phyloP scores from a whole-genome alignment of 2,888 invertebrate genomes.

The Thysanoteuthis rhombus region DNA sequence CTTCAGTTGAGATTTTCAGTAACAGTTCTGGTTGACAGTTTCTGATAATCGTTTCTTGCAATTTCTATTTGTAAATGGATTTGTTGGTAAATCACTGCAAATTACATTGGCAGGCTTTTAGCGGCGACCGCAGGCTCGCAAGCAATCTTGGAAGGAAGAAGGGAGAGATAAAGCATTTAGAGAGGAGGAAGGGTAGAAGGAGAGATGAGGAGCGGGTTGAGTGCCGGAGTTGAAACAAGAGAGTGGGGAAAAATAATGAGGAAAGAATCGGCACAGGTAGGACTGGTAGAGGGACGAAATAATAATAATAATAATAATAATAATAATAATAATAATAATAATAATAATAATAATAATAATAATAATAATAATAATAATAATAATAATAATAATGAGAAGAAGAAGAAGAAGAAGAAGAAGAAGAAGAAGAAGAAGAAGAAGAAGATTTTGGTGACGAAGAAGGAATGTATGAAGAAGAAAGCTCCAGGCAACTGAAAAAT shows the following conservation, averaged over 20 bases:
- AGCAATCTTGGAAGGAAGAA: background rate
- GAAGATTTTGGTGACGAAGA: background rate
- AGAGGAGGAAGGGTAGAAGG: background rate
- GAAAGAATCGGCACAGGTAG: background rate
- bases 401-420: accelerated
- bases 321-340: background rate
- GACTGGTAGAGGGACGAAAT: background rate
- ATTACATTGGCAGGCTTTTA: background rate
- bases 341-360: background rate
- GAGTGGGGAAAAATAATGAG: background rate
- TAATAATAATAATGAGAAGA: background rate
- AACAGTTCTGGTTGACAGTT: no score
- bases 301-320: background rate
- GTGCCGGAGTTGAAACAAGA: no score
- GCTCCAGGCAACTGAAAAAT: no score
- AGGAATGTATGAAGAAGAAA: background rate
- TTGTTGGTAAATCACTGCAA: background rate
- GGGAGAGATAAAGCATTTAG: no score
- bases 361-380: background rate
- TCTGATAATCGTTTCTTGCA: no score
- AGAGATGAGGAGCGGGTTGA: background rate
- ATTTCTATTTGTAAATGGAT: slow-evolving; percentile 12
- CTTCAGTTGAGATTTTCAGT: no score
- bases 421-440: background rate
- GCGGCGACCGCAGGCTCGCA: background rate